Percentiles rank a stretch among this genome's conserved stretches.
Conservation (phyloP, 2,797 vertebrate species). For the Rhinichthys osculus region DNA sequence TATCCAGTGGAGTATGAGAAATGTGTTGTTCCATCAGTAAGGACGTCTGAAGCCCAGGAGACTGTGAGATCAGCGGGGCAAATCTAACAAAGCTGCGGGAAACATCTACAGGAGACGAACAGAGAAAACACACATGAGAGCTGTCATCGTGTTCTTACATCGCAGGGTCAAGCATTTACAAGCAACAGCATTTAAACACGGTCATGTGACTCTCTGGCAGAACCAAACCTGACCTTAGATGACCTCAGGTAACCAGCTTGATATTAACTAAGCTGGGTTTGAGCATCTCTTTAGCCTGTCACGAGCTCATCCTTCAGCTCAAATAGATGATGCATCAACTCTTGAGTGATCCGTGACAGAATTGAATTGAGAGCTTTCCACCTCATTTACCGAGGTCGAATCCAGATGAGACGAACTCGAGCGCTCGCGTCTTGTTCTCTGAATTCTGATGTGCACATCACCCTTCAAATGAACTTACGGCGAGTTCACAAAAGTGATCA, state of each 20-base stretch:
- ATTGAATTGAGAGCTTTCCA: slow-evolving; percentile 45
- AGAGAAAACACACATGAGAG: background rate
- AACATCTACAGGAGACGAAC: background rate
- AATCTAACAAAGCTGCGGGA: background rate
- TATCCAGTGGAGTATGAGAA: slow-evolving; percentile 70
- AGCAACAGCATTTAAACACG: background rate
- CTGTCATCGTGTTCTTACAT: background rate
- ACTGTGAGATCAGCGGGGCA: slow-evolving; percentile 47
- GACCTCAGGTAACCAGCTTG: background rate
- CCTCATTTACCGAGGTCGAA: slow-evolving; percentile 47
- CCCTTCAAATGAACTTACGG: slow-evolving; percentile 48
- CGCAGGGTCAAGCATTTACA: background rate
- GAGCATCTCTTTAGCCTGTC: slow-evolving; percentile 27
- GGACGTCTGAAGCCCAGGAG: slow-evolving; percentile 59
- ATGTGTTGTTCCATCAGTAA: slow-evolving; percentile 45
- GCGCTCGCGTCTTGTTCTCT: slow-evolving; percentile 24
- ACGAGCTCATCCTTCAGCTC: slow-evolving; percentile 10
- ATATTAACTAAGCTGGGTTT: background rate
- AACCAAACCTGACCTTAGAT: background rate
- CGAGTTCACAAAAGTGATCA: slow-evolving; percentile 37
- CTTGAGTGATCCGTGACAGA: slow-evolving; percentile 54
- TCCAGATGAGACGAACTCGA: slow-evolving; percentile 25
- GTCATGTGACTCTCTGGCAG: background rate
- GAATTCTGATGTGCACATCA: slow-evolving; percentile 50
- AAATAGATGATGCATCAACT: slow-evolving; percentile 41